Conservation (phyloP, 2,888 invertebrate species). For the Aleiodes testaceus region DNA sequence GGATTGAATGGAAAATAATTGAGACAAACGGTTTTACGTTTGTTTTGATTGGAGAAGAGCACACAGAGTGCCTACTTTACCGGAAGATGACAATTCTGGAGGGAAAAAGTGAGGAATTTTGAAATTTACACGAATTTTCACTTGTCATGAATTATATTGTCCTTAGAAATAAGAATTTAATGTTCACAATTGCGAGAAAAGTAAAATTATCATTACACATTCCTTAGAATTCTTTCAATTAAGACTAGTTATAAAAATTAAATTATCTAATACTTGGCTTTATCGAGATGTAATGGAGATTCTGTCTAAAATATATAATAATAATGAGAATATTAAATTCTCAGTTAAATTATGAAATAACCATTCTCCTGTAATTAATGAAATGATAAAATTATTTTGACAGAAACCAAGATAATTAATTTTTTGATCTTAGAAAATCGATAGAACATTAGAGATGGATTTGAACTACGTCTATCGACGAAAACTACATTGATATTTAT, state of each 20-base stretch:
- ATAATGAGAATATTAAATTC: background rate
- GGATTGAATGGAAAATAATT: background rate
- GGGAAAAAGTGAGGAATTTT: too few relatives aligned
- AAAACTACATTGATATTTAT: slow-evolving; percentile 20
- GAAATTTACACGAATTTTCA: too few relatives aligned
- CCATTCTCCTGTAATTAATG: background rate
- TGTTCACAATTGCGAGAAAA: slow-evolving; percentile 14
- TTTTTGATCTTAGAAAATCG: background rate
- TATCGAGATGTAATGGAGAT: slow-evolving; percentile 1
- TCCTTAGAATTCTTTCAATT: background rate
- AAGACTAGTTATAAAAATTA: slow-evolving; percentile 2
- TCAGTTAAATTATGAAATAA: background rate
- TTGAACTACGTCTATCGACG: slow-evolving; percentile 4
- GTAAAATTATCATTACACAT: background rate
- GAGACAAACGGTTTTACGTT: background rate
- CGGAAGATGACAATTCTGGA: too few relatives aligned
- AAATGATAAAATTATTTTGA: background rate
- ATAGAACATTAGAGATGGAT: background rate
- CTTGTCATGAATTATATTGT: slow-evolving; percentile 26
- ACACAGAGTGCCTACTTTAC: too few relatives aligned
- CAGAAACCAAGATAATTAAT: background rate
- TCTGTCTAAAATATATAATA: slow-evolving; percentile 12
- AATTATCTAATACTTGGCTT: slow-evolving; percentile 14
- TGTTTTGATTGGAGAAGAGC: too few relatives aligned
- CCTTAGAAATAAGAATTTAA: slow-evolving; percentile 1